Evolutionary conservation across 2,113 vertebrate species (phyloP).

Genomic region (Illadopsis cleaveri): DNA sequence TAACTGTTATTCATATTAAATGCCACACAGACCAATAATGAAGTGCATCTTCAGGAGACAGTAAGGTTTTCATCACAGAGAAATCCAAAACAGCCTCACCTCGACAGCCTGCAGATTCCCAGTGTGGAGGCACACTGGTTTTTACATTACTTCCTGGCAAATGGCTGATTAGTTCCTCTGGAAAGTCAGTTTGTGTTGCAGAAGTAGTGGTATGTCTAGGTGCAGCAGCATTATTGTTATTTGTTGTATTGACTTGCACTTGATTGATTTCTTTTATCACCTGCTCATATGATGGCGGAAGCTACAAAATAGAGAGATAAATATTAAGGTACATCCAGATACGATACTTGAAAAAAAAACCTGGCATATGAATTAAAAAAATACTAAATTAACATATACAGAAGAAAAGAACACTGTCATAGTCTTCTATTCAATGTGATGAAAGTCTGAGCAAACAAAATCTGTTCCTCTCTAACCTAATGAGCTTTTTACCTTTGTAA

Average conservation of each 20-base stretch:
- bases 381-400: not conserved
- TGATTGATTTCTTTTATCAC: slow-evolving; percentile 93
- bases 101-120: slow-evolving; percentile 56
- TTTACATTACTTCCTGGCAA: slow-evolving; percentile 70
- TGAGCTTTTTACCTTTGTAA: not conserved
- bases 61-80: not conserved
- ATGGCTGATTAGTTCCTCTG: slow-evolving; percentile 67
- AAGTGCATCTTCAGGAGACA: not conserved
- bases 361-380: not conserved
- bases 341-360: not conserved
- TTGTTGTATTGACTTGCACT: slow-evolving; percentile 81
- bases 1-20: not conserved
- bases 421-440: not conserved
- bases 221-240: slow-evolving; percentile 80
- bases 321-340: not conserved
- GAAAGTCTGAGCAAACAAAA: not conserved
- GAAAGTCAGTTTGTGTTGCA: slow-evolving; percentile 89
- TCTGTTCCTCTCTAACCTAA: not conserved
- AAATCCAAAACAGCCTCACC: slow-evolving; percentile 8
- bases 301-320: slow-evolving; percentile 72
- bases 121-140: slow-evolving; percentile 43
- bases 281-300: slow-evolving; percentile 93
- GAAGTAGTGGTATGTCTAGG: slow-evolving; percentile 81
- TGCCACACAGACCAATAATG: not conserved
- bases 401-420: not conserved